A percentile compares a stretch with the other conserved stretches of the same genome.
Conservation (phyloP, 2,797 vertebrate genomes). For the Leptodactylus fallax region DNA sequence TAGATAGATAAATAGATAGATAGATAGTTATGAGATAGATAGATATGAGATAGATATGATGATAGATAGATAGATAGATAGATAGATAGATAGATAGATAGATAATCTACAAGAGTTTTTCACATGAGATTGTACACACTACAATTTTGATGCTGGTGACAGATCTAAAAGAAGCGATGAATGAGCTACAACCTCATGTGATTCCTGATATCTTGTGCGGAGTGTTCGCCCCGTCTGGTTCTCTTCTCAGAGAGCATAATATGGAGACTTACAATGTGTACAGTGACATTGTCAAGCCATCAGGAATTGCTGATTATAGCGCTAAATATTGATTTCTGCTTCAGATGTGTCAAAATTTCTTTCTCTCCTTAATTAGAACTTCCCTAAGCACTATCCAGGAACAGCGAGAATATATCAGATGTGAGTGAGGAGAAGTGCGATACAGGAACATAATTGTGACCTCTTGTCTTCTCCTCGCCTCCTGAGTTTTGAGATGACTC, state of each 20-base stretch:
- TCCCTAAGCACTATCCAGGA: constrained; percentile 90
- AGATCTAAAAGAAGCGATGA: constrained; percentile 73
- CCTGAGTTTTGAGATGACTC: constrained; percentile 92
- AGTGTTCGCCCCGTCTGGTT: constrained; percentile 80
- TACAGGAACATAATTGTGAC: constrained; percentile 93
- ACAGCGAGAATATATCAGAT: constrained; percentile 96
- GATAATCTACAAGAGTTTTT: constrained; percentile 7
- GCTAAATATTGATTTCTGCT: constrained; percentile 99
- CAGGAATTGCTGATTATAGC: constrained; percentile 96
- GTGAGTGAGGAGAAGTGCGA: constrained; percentile 83
- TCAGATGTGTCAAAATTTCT: constrained; percentile 98
- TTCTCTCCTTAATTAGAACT: constrained; percentile 98
- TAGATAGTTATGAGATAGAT: not conserved
- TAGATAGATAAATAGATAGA: not conserved
- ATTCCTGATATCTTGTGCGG: constrained; percentile 88
- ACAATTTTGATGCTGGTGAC: constrained; percentile 74
- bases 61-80: constrained; percentile 12
- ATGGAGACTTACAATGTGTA: constrained; percentile 86
- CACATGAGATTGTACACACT: constrained; percentile 7
- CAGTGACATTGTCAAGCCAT: constrained; percentile 91
- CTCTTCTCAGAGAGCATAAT: constrained; percentile 81
- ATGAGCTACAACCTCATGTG: constrained; percentile 84
- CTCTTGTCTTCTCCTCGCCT: constrained; percentile 93
- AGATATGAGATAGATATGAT: constrained; percentile 5
- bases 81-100: constrained; percentile 7